A percentile compares a stretch with the other conserved stretches of the same genome.
phyloP scores from a whole-genome alignment of 1,140 invertebrate species.

The Drosophila kepulauana region DNA sequence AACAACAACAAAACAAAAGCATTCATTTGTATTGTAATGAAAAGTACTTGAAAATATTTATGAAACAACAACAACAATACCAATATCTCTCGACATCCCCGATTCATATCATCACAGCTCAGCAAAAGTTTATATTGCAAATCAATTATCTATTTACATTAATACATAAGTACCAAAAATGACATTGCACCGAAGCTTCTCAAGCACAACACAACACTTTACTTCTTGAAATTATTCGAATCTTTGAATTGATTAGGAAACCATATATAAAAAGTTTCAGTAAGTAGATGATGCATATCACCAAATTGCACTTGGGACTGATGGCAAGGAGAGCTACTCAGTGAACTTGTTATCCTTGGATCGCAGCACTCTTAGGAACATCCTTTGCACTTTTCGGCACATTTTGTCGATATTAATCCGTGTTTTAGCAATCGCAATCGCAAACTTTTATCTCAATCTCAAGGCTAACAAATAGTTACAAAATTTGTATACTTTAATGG shows the following conservation, averaged over 20 bases:
- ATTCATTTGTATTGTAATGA: constrained; percentile 1
- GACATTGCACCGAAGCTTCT: constrained; percentile 40
- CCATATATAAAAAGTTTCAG: constrained; percentile 22
- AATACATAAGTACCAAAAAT: not conserved
- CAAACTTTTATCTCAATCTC: not conserved
- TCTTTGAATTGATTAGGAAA: constrained; percentile 29
- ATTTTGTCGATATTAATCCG: constrained; percentile 27
- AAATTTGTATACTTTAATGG: constrained; percentile 62
- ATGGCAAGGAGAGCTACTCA: constrained; percentile 12
- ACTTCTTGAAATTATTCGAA: constrained; percentile 36
- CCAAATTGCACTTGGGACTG: constrained; percentile 21
- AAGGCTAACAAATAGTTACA: constrained; percentile 15
- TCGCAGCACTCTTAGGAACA: constrained; percentile 35
- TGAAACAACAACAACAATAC: constrained; percentile 6
- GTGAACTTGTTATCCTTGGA: constrained; percentile 33
- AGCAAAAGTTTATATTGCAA: constrained; percentile 22
- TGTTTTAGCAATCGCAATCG: not conserved
- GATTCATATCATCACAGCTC: constrained; percentile 66
- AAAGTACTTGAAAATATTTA: constrained; percentile 4
- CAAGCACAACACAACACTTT: constrained; percentile 27
- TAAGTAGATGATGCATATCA: constrained; percentile 52
- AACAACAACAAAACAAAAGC: too few species aligned
- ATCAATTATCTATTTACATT: not conserved
- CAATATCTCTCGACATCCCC: constrained; percentile 50
- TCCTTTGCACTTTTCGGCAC: constrained; percentile 39